Evolutionary conservation across 1,140 invertebrate species (phyloP).

Genomic region (Drosophila grimshawi): DNA sequence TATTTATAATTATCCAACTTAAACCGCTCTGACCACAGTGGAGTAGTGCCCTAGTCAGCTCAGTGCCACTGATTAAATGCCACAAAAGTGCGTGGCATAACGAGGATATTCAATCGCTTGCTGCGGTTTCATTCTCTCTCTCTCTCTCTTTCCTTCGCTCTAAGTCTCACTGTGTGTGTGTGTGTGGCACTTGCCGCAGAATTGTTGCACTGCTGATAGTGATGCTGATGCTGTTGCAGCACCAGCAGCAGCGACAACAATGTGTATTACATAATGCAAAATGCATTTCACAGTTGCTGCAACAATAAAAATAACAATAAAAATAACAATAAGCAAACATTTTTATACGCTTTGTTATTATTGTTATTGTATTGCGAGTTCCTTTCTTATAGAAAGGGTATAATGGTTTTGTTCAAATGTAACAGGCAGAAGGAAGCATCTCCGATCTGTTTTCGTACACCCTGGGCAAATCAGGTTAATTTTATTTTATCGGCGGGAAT

Average conservation of each 20-base stretch:
- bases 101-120: constrained; percentile 67
- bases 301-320: constrained; percentile 7
- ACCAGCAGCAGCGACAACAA: not conserved
- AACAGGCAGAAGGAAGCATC: too few relatives aligned
- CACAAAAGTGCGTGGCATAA: constrained; percentile 68
- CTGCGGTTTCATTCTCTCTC: constrained; percentile 32
- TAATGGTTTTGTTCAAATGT: constrained; percentile 30
- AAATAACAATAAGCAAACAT: not conserved
- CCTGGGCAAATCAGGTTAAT: too few relatives aligned
- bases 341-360: not conserved
- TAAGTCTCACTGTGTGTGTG: not conserved
- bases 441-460: too few relatives aligned
- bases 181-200: constrained; percentile 17
- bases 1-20: not conserved
- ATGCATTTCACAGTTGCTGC: constrained; percentile 20
- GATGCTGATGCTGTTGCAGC: not conserved
- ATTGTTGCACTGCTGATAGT: constrained; percentile 9
- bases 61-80: not conserved
- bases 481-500: too few relatives aligned
- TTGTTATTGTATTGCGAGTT: not conserved
- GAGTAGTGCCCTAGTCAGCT: not conserved
- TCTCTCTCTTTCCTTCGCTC: not conserved
- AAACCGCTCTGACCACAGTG: constrained; percentile 1
- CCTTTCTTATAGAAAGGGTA: too few relatives aligned
- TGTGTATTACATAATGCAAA: constrained; percentile 39